Conservation (phyloP, 2,888 invertebrate genomes). For the Xestoiulus laeticollis region DNA sequence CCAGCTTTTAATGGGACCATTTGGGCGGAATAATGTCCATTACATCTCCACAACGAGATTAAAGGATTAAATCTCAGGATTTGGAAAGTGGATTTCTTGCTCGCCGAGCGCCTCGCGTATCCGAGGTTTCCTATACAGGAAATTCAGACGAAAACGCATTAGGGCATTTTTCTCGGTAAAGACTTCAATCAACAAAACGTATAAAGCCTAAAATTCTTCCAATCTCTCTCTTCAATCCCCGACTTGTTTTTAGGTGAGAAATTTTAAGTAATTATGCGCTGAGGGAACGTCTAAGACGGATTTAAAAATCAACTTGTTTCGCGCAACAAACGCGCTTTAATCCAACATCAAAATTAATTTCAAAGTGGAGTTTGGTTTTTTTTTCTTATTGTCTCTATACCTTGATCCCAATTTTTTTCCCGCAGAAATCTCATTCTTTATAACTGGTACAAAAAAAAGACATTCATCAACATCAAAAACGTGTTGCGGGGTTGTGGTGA, state of each 20-base stretch:
- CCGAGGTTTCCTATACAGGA: not conserved
- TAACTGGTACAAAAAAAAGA: not conserved
- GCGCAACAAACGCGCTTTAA: slow-evolving; percentile 1
- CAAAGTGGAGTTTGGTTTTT: not conserved
- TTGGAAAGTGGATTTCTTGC: slow-evolving; percentile 26
- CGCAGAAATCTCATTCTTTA: not conserved
- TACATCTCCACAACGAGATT: slow-evolving; percentile 26
- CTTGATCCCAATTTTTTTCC: slow-evolving; percentile 23
- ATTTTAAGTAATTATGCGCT: not conserved
- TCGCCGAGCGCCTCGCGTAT: not conserved
- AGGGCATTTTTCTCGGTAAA: slow-evolving; percentile 26
- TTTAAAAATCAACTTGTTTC: slow-evolving; percentile 26
- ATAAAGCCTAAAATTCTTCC: slow-evolving; percentile 1
- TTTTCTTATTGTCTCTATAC: slow-evolving; percentile 12
- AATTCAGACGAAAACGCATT: slow-evolving; percentile 23
- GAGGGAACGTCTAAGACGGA: slow-evolving; percentile 2
- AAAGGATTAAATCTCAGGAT: slow-evolving; percentile 19
- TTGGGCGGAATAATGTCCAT: slow-evolving; percentile 15
- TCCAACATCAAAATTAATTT: slow-evolving; percentile 26
- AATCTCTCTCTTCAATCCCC: not conserved
- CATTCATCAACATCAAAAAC: slow-evolving; percentile 26
- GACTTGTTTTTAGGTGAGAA: slow-evolving; percentile 10
- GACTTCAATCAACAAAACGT: slow-evolving; percentile 20
- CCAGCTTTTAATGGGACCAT: slow-evolving; percentile 18
- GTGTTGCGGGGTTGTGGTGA: slow-evolving; percentile 17